Evolutionary conservation across 2,797 vertebrate species (phyloP), one percentile per base, ranked within the genome.

Genomic region (Trematomus bernacchii): DNA sequence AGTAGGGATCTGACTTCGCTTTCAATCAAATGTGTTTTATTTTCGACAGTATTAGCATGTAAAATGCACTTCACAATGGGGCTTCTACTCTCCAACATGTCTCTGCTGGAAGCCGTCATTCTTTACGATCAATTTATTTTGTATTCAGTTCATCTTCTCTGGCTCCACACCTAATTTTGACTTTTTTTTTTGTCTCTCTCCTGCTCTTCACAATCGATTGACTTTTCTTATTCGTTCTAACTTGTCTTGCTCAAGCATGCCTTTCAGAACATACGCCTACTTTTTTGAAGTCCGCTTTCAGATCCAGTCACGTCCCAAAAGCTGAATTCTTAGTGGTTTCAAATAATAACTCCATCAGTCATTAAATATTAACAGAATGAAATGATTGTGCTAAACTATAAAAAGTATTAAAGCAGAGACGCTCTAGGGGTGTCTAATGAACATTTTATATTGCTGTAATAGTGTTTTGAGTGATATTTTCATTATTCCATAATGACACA

Each of bases 301-400:
- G 57, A 79, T 73, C 63, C 19, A 77, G 47, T 63, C 44, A 16
- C 16, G 50, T 87, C 71, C 73, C 64, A 68, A 69, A 59, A 80
- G 68, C 65, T 75, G 18, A 84, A 79, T 71, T 23, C 76, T 80
- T 59, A 73, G 73, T 23, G 62, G 68, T 79, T 37, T 83, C 46
- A 64, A 61, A 68, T 74, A 71, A 87, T 87, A 80, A 79, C 80
- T 87, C 55, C 73, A 79, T 76, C 47, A 88, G 60, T 70, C 76
- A 87, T 92, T 89, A 89, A 91, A 90, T 88, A 91, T 91, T 89
- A 90, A 92, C 47, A 72, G 54, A 83, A 85, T 85, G 66, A 90
- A 90, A 83, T 73, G 54, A 83, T 66, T 76, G 85, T 89, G 69
- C 74, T 51, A 23, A 75, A 73, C 79, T 85, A 71, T 76, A 77